phyloP scores from a whole-genome alignment of 2,888 invertebrate species.

The Tinea trinotella region DNA sequence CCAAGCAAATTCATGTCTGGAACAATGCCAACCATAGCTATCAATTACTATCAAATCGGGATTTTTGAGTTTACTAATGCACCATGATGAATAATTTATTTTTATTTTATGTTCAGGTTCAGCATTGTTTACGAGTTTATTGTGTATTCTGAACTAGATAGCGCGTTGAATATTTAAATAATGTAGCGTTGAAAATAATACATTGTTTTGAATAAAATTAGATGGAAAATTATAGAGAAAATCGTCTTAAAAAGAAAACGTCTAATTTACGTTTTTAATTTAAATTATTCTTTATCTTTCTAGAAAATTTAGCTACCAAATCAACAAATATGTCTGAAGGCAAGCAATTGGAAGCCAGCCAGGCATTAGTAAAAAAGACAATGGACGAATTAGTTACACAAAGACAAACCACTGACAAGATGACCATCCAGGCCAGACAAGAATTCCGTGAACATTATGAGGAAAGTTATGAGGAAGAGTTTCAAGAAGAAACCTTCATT shows the following conservation, averaged over 20 bases:
- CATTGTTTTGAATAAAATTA: no score
- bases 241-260: no score
- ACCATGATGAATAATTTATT: slow-evolving; percentile 36
- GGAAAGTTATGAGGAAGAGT: slow-evolving; percentile 65
- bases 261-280: no score
- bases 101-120: slow-evolving; percentile 25
- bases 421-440: slow-evolving; percentile 62
- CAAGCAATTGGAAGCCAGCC: slow-evolving; percentile 53
- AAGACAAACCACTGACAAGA: slow-evolving; percentile 51
- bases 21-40: slow-evolving; percentile 44
- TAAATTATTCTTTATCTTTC: slow-evolving; percentile 14
- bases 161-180: neutral
- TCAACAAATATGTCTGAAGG: slow-evolving; percentile 47
- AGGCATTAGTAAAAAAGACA: slow-evolving; percentile 60
- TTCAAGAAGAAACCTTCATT: slow-evolving; percentile 62
- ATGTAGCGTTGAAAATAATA: no score
- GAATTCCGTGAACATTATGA: slow-evolving; percentile 62
- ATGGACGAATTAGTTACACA: slow-evolving; percentile 62
- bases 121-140: neutral
- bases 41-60: slow-evolving; percentile 51
- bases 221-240: no score
- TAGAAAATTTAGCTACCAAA: slow-evolving; percentile 2
- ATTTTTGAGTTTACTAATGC: slow-evolving; percentile 39
- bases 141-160: slow-evolving; percentile 6
- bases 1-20: slow-evolving; percentile 47